Evolutionary conservation across 2,113 vertebrate genomes (phyloP).

Genomic region (Pelmatolapia mariae): DNA sequence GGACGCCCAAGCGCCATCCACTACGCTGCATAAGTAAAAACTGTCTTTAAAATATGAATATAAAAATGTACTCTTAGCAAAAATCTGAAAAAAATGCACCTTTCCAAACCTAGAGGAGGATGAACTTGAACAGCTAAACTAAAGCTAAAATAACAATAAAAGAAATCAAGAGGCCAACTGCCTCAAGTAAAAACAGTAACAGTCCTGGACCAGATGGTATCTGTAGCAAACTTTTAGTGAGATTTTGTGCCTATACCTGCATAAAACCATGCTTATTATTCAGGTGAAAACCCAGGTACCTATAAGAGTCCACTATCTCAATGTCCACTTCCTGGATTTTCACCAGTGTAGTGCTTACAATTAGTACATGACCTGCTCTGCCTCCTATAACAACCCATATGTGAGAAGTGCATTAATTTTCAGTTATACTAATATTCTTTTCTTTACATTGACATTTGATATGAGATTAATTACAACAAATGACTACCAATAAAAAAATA

Average conservation of each 20-base stretch:
- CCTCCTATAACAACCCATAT: neutral
- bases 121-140: no score
- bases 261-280: neutral
- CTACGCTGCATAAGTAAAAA: no score
- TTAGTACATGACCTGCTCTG: neutral
- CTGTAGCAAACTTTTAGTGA: neutral
- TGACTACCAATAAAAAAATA: neutral
- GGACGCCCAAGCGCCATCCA: rapidly evolving
- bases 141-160: no score
- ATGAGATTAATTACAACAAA: neutral
- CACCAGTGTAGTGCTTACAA: neutral
- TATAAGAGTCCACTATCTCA: neutral
- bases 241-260: neutral
- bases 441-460: neutral
- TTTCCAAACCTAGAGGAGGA: no score
- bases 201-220: neutral
- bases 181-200: neutral
- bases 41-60: no score
- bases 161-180: no score
- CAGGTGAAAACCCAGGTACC: neutral
- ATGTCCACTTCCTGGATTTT: neutral
- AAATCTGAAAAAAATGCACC: no score
- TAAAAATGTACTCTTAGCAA: no score
- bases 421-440: neutral
- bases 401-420: neutral